These are phyloP conservation scores for Callitettix versicolor DNA, from an alignment of 1,140 invertebrate genomes.

Conservation along the genomic window DNA sequence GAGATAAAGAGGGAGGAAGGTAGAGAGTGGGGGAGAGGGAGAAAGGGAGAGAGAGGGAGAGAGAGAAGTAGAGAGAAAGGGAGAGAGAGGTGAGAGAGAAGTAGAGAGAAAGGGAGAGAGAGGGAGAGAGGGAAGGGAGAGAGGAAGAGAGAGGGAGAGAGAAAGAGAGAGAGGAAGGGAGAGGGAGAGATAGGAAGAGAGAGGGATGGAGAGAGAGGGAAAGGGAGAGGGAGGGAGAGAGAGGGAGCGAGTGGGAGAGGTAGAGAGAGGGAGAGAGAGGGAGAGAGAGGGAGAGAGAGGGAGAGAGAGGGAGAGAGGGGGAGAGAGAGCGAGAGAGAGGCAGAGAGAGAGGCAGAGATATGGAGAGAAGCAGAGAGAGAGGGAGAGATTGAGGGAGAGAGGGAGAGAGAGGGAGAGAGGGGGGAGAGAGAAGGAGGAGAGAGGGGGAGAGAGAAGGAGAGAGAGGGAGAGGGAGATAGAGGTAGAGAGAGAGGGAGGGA, in stretches of 20 bases:
- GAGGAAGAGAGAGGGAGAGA: slow-evolving; percentile 3
- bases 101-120: too few relatives aligned
- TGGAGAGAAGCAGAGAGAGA: too few relatives aligned
- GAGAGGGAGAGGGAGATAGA: neutral
- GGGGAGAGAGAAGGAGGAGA: neutral
- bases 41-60: slow-evolving; percentile 4
- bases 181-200: too few relatives aligned
- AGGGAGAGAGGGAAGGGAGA: neutral
- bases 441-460: neutral
- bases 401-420: neutral
- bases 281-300: neutral
- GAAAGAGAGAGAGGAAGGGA: slow-evolving; percentile 1
- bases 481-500: too few relatives aligned
- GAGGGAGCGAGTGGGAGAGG: too few relatives aligned
- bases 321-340: too few relatives aligned
- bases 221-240: slow-evolving; percentile 1
- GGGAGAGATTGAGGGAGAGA: too few relatives aligned
- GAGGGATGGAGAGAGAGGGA: too few relatives aligned
- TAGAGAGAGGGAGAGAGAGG: neutral
- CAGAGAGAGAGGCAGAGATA: too few relatives aligned
- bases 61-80: too few relatives aligned
- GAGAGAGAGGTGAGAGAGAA: too few relatives aligned
- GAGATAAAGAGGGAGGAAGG: too few relatives aligned
- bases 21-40: neutral
- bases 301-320: neutral